Evolutionary conservation across 1,140 invertebrate species (phyloP).

Genomic region (Penaeus chinensis): DNA sequence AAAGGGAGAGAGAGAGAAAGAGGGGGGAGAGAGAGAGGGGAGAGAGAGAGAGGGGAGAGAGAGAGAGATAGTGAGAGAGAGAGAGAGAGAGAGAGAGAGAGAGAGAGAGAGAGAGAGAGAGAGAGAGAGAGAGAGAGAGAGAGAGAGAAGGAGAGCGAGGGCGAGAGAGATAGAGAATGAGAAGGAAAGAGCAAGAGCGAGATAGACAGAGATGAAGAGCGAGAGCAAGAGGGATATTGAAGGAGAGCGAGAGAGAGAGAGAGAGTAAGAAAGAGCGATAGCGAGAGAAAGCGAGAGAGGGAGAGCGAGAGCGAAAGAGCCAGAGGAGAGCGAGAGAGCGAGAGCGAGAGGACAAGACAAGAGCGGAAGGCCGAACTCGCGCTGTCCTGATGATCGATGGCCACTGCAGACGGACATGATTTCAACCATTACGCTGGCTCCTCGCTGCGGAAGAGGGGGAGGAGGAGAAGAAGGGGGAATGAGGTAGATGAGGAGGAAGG

Average conservation of each 20-base stretch:
- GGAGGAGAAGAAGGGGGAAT: slow-evolving; percentile 3
- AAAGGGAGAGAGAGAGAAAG: slow-evolving; percentile 18
- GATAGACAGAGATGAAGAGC: slow-evolving; percentile 31
- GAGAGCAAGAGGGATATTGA: background rate
- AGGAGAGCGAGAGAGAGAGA: background rate
- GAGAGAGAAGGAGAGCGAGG: background rate
- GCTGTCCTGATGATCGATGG: too few species aligned
- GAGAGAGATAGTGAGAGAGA: too few species aligned
- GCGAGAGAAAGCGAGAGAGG: slow-evolving; percentile 13
- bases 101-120: too few species aligned
- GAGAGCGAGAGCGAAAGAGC: background rate
- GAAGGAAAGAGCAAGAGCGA: slow-evolving; percentile 33
- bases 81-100: too few species aligned
- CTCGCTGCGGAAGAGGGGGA: background rate
- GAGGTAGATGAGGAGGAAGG: slow-evolving; percentile 14
- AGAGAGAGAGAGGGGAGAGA: too few species aligned
- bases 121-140: background rate
- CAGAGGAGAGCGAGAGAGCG: background rate
- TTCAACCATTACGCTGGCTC: too few species aligned
- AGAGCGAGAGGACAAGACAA: too few species aligned
- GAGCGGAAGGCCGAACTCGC: too few species aligned
- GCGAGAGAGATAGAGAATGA: slow-evolving; percentile 18
- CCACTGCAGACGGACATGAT: too few species aligned
- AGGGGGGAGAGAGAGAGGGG: background rate
- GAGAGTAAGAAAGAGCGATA: background rate